phyloP scores from a whole-genome alignment of 1,140 invertebrate genomes.

The Psix sp. region DNA sequence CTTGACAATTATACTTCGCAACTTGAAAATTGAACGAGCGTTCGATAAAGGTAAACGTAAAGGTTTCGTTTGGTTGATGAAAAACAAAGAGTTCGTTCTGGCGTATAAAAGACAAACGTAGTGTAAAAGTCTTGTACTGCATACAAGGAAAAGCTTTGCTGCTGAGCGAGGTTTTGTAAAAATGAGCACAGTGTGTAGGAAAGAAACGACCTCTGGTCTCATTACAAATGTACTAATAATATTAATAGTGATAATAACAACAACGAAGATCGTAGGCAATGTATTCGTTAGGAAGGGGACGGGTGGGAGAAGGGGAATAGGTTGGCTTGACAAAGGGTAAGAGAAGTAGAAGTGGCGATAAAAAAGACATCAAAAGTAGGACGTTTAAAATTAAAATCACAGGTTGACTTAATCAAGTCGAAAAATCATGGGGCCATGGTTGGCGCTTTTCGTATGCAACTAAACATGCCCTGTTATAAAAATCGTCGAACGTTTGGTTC shows the following conservation, averaged over 20 bases:
- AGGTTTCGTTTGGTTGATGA: constrained; percentile 17
- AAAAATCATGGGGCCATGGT: neutral
- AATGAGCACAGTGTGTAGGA: constrained; percentile 49
- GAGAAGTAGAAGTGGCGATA: neutral
- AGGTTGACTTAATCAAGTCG: constrained; percentile 9
- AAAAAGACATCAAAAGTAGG: constrained; percentile 13
- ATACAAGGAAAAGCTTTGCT: constrained; percentile 44
- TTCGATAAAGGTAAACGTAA: constrained; percentile 13
- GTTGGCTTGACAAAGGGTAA: constrained; percentile 1
- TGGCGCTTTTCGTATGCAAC: neutral
- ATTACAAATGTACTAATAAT: constrained; percentile 52
- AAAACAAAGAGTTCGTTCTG: constrained; percentile 23
- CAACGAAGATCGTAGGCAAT: constrained; percentile 35
- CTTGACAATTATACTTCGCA: too few species aligned
- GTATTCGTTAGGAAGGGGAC: constrained; percentile 22
- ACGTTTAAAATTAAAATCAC: constrained; percentile 24
- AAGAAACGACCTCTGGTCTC: constrained; percentile 42
- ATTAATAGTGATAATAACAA: constrained; percentile 54
- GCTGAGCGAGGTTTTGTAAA: constrained; percentile 52
- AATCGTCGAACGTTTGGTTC: too few species aligned
- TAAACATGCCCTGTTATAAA: neutral
- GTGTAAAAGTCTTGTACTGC: constrained; percentile 36
- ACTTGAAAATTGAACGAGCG: constrained; percentile 25
- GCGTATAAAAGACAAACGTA: constrained; percentile 14
- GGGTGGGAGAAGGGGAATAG: constrained; percentile 6